Evolutionary conservation across 2,113 vertebrate genomes (phyloP), one percentile per base, ranked within the genome.

Genomic region (Phyllostomus discolor): DNA sequence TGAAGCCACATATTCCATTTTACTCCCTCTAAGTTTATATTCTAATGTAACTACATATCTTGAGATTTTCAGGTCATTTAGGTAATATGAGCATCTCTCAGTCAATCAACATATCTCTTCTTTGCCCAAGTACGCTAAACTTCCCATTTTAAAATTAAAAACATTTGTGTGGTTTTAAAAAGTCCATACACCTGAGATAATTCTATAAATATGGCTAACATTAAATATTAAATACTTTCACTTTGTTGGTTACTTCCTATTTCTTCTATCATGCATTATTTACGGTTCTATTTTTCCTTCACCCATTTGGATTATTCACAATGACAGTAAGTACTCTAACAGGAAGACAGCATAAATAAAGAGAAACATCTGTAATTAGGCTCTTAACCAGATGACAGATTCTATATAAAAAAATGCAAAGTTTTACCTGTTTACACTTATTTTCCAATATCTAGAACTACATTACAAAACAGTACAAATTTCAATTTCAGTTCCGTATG

Each of bases 101-200:
- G 9, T 88, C 33, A 88, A 88, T 73, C 28, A 76, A 35, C 24
- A 83, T 35, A 28, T 59, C 57, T 73, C 67, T 57, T 91, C 75
- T 54, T 59, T 38, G 19, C n/a, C 59, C 62, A 43, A 93, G 1
- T 73, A 88, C 69, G 26, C 16, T 90, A 88, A 88, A 59, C 16
- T 85, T 72, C 38, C 59, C 35, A 92, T 48, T 64, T 93, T 33
- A 94, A 73, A 94, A 88, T 89, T 79, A 41, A 4, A 91, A 78
- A 48, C 26, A 93, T 72, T 70, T 93, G 4, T 94, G 4, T 69
- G 95, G 57, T 11, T 17, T 64, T 95, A 79, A 73, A 96, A 87
- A 67, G 95, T 41, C 72, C 50, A 46, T n/a, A 92, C 54, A 78
- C 4, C 64, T 59, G 33, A 93, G 57, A 90, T 88, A 87, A 92